These are phyloP conservation scores for Tortricodes alternella DNA, from an alignment of 2,888 invertebrate species.

Conservation along the genomic window DNA sequence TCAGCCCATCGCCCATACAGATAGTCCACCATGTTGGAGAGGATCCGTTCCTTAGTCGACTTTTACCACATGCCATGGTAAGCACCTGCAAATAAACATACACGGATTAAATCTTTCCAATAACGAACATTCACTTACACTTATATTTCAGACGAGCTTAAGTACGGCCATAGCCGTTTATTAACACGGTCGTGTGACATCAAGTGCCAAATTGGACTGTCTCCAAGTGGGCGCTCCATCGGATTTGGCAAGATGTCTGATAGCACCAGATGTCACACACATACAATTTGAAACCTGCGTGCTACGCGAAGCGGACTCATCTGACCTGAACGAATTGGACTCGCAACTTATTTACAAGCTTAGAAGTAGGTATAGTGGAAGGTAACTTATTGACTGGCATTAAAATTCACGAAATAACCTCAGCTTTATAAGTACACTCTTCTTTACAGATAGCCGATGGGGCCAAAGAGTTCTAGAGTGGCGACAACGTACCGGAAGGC, in stretches of 20 bases:
- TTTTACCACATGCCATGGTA: too few species aligned
- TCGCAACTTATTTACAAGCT: background rate
- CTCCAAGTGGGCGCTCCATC: conserved; percentile 66
- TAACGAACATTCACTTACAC: background rate
- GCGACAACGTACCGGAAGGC: too few species aligned
- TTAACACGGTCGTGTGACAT: conserved; percentile 62
- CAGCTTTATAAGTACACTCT: too few species aligned
- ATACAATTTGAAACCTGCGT: conserved; percentile 50
- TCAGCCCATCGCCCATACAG: too few species aligned
- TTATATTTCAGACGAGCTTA: background rate
- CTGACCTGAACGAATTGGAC: background rate
- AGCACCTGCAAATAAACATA: background rate
- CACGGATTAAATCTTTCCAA: background rate
- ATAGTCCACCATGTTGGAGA: too few species aligned
- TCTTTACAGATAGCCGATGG: too few species aligned
- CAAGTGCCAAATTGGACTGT: conserved; percentile 71
- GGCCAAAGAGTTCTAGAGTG: too few species aligned
- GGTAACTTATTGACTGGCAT: too few species aligned
- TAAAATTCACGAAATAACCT: too few species aligned
- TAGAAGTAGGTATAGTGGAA: too few species aligned
- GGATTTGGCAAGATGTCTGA: conserved; percentile 75
- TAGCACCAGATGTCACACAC: conserved; percentile 63
- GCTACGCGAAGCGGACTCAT: conserved; percentile 14
- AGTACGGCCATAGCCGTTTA: conserved; percentile 50
- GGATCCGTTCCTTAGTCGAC: too few species aligned